Evolutionary conservation across 1,140 invertebrate genomes (phyloP).

Genomic region (Oncopeltus fasciatus): DNA sequence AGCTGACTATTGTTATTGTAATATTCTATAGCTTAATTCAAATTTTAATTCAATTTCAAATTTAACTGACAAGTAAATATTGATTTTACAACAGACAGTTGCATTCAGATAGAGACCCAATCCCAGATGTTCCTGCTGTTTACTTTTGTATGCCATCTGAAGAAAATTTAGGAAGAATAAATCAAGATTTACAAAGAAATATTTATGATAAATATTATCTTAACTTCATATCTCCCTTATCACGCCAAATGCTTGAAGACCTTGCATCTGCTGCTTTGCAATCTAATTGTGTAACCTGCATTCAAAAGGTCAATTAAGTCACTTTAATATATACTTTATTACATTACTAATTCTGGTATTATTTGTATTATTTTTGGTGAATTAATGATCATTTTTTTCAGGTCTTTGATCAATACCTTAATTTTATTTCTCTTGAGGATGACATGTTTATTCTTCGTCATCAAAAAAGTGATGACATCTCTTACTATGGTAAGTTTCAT

Average conservation of each 20-base stretch:
- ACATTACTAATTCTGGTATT: neutral
- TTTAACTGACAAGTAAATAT: neutral
- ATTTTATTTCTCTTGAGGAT: slow-evolving; percentile 96
- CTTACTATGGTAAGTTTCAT: slow-evolving; percentile 68
- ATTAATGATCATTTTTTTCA: slow-evolving; percentile 26
- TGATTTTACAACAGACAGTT: slow-evolving; percentile 41
- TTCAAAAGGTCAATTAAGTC: slow-evolving; percentile 61
- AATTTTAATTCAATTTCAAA: neutral
- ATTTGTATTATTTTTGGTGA: neutral
- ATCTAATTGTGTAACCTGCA: slow-evolving; percentile 70
- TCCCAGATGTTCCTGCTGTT: slow-evolving; percentile 95
- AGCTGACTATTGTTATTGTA: slow-evolving; percentile 29
- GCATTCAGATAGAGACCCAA: slow-evolving; percentile 84
- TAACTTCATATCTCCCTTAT: slow-evolving; percentile 95
- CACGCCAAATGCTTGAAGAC: slow-evolving; percentile 87
- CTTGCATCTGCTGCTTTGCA: slow-evolving; percentile 82
- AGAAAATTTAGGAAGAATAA: slow-evolving; percentile 89
- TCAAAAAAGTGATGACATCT: slow-evolving; percentile 77
- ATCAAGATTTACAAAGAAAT: slow-evolving; percentile 79
- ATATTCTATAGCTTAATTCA: neutral
- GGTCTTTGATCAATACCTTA: slow-evolving; percentile 93
- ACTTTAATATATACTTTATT: neutral
- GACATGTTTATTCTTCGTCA: slow-evolving; percentile 90
- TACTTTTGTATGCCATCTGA: slow-evolving; percentile 97
- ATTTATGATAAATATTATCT: slow-evolving; percentile 92